Conservation (phyloP, 2,888 invertebrate genomes). For the Exocentrus adspersus region DNA sequence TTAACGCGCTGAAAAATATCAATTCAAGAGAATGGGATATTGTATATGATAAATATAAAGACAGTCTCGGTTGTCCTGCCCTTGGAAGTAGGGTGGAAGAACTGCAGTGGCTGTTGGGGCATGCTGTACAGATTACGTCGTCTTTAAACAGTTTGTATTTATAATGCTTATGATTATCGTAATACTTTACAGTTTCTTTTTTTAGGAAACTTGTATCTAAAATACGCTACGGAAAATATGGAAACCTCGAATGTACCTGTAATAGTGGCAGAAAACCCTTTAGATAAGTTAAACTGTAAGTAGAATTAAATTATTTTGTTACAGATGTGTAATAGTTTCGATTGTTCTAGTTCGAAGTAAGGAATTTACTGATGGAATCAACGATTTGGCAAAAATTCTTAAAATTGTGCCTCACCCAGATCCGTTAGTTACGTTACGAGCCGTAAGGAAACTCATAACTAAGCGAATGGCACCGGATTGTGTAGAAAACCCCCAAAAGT, state of each 20-base stretch:
- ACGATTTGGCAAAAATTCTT: conserved; percentile 79
- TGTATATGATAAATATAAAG: conserved; percentile 78
- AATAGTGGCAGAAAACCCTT: conserved; percentile 81
- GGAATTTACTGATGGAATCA: conserved; percentile 86
- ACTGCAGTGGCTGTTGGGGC: conserved; percentile 86
- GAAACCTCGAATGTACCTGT: conserved; percentile 72
- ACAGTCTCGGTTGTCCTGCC: conserved; percentile 78
- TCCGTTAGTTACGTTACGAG: conserved; percentile 79
- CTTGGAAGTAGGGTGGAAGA: conserved; percentile 72
- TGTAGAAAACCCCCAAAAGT: conserved; percentile 66
- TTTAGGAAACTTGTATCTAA: conserved; percentile 77
- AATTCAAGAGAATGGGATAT: conserved; percentile 75
- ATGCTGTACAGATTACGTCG: conserved; percentile 86
- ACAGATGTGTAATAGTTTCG: conserved; percentile 19
- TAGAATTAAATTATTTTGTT: conserved; percentile 46
- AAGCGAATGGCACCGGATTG: conserved; percentile 70
- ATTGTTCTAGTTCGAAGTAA: conserved; percentile 76
- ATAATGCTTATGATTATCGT: conserved; percentile 21
- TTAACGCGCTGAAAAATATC: conserved; percentile 77
- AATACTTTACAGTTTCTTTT: too few relatives aligned
- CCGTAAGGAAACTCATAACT: conserved; percentile 71
- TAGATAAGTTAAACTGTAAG: conserved; percentile 89
- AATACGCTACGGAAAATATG: conserved; percentile 72
- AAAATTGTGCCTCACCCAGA: conserved; percentile 84
- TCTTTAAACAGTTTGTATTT: conserved; percentile 75